Evolutionary conservation across 2,797 vertebrate species (phyloP), one percentile per base, ranked within the genome.

Genomic region (Muscicapa striata): DNA sequence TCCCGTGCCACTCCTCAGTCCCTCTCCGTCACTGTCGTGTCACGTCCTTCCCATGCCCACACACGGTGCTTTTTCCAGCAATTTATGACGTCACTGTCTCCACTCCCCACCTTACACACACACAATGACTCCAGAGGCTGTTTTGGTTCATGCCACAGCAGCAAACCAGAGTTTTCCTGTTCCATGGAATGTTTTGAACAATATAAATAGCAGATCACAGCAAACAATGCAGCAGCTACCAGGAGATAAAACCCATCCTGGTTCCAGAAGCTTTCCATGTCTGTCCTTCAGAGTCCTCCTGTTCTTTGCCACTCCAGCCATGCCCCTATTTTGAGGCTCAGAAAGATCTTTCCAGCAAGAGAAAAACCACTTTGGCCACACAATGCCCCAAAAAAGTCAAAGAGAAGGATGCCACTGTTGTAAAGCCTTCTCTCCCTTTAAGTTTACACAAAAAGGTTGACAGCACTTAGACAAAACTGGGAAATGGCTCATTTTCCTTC

Each of bases 401-500:
- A 48, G n/a, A 61, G 57, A 64, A 88, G 23, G 34, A 73, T 41
- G 34, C 26, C 20, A 72, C 32, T 9, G 10, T 24, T 36, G 46
- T 22, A 80, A 87, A 89, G n/a, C 27, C 29, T 78, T 75, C 46
- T 86, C 17, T 75, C 75, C 41, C 36, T 27, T 7, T n/a, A 81
- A 69, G 20, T 70, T 92, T 61, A 79, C 67, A 30, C 21, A 87
- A 64, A 73, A 92, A 95, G 9, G 40, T n/a, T 73, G 66, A 91
- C 80, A 86, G 36, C 23, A 40, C 40, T 72, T 0, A 0, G 55
- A 86, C 83, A 94, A 88, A 94, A 73, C 48, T 46, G 48, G 83
- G 83, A 95, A 96, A 46, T 19, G 6, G 17, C 13, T 84, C 22
- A 18, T 87, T 91, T 89, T 87, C 80, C 84, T 92, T 83, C 55